Evolutionary conservation across 2,113 vertebrate species (phyloP), one percentile per base, ranked within the genome.

Genomic region (Patagioenas fasciata): DNA sequence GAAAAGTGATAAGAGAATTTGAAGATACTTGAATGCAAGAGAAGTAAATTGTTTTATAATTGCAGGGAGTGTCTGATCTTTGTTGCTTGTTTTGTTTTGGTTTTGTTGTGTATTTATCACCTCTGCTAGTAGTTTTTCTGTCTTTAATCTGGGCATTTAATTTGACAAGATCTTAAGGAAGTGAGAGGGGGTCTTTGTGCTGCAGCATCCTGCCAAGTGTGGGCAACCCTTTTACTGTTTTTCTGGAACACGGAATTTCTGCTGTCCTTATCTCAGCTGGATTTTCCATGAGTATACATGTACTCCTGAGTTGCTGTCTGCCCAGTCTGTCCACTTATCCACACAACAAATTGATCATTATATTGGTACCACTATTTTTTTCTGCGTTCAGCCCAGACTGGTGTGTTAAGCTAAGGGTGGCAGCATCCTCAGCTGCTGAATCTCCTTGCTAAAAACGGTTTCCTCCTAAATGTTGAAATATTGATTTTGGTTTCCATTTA

Each of bases 401-500:
- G 32, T 17, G 48, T 64, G 29, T 65, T 85, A 36, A 77, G 48
- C 21, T 89, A 38, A n/a, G 15, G 36, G 60, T 85, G 48, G 74
- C 66, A 64, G 38, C 54, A 75, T 40, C 80, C 62, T 54, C 75
- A 73, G 84, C 57, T 92, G 62, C 60, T 80, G 82, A 80, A 48
- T 88, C 42, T 88, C 54, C 65, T 83, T 79, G 56, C 77, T 91
- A 82, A 48, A 85, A 93, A 34, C 34, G 65, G n/a, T 85, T 95
- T 86, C 83, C 79, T 87, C 48, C 13, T 48, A 93, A 94, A 95
- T 93, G 93, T 70, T 94, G 92, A 88, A 92, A 72, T 95, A 97
- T 92, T 2, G 91, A 96, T 96, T 93, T 85, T 91, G 34, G 75
- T 71, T 97, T 74, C 88, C 82, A 87, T 88, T 93, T 96, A 93